Conservation (phyloP, 2,113 vertebrate species). For the Piaya cayana region DNA sequence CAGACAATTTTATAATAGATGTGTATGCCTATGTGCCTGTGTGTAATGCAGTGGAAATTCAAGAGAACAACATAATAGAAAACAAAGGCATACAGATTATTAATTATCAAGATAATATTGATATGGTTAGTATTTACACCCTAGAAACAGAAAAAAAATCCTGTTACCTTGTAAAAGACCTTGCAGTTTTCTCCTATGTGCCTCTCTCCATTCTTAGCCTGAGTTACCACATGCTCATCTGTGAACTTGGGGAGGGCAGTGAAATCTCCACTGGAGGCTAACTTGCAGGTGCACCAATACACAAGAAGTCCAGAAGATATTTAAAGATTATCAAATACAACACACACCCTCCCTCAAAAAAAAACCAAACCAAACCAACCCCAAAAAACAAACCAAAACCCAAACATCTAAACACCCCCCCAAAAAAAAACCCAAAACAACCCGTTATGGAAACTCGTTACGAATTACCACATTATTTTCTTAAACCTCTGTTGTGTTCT, state of each 20-base stretch:
- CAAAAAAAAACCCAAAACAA: neutral
- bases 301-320: neutral
- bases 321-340: neutral
- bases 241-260: neutral
- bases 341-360: no score
- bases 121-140: neutral
- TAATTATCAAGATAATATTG: neutral
- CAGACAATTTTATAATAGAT: neutral
- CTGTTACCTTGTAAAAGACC: neutral
- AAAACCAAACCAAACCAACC: neutral
- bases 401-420: neutral
- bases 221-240: neutral
- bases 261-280: neutral
- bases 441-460: neutral
- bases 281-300: neutral
- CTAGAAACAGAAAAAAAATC: neutral
- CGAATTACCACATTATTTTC: neutral
- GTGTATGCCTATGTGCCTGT: fast-evolving
- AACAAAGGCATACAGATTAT: neutral
- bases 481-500: neutral
- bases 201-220: neutral
- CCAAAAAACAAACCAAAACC: no score
- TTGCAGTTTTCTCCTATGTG: neutral
- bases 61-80: neutral
- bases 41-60: neutral